Evolutionary conservation across 2,113 vertebrate genomes (phyloP), one percentile per base, ranked within the genome.

Genomic region (Lampris megalopsis): DNA sequence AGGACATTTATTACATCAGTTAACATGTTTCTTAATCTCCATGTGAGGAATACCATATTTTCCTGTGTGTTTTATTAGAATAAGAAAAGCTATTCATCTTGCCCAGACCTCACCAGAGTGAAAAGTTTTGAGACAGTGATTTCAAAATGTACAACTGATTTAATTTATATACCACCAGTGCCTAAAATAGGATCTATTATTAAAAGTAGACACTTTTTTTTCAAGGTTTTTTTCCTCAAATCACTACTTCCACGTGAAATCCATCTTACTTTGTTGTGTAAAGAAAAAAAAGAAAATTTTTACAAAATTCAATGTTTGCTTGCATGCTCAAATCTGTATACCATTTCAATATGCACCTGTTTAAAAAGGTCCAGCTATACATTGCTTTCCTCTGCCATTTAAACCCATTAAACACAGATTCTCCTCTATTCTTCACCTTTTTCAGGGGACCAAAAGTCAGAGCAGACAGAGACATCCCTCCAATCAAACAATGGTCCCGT

Each of bases 401-500:
- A 24, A 24, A 24, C 24, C 24, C 24, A 24, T 24, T 24, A 24
- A 24, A 24, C 24, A 24, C 24, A 24, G 24, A 24, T 24, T 24
- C 37, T 13, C 49, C 3, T 11, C 40, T 48, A 6, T 69, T 47
- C 57, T 6, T 3, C 24, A 59, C 6, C 53, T 11, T 42, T 11
- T 56, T 2, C 75, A 94, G 93, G 76, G 1, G 92, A 91, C 24
- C 86, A 79, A 74, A 90, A 80, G 72, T 45, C 69, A 0, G 90
- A 87, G 66, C 85, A 82, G 48, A 43, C 79, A 0, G 90, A 83
- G 41, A 53, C 70, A 4, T 77, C 80, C 35, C 82, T 42, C 69
- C 88, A 40, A 85, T 82, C 78, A 83, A 58, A 90, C 86, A 94
- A 94, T 40, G 91, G 91, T 3, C 92, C 92, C 0, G 64, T 77